phyloP scores from a whole-genome alignment of 2,888 invertebrate genomes.

The Acholoe squamosa region DNA sequence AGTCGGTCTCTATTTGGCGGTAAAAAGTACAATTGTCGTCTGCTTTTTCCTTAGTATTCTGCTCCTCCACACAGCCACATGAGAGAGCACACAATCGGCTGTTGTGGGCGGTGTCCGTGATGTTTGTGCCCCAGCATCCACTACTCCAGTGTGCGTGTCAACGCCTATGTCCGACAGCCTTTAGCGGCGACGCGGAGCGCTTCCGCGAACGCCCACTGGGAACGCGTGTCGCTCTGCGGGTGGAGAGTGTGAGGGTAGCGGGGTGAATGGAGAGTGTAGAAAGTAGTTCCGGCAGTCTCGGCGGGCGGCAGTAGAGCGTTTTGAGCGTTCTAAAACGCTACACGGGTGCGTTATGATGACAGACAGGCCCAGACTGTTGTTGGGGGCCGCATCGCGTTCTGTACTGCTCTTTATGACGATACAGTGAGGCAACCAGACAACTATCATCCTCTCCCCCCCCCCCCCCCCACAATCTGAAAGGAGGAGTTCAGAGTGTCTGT shows the following conservation, averaged over 20 bases:
- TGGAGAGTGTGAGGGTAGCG: neutral
- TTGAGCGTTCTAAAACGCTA: conserved; percentile 1
- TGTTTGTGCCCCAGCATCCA: neutral
- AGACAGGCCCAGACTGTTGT: conserved; percentile 37
- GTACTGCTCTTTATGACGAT: neutral
- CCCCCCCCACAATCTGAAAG: neutral
- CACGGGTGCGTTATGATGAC: conserved; percentile 52
- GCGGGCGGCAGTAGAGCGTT: neutral
- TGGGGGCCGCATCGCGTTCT: neutral
- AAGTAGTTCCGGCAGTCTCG: conserved; percentile 52
- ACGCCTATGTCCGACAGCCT: neutral
- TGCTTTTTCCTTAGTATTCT: neutral
- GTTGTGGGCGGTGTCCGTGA: neutral
- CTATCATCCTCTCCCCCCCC: neutral
- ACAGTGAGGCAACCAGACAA: neutral
- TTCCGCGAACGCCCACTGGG: conserved; percentile 19
- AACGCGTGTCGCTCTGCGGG: neutral
- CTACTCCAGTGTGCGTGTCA: conserved; percentile 13
- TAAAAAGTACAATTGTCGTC: neutral
- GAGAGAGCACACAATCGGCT: neutral
- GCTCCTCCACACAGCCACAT: neutral
- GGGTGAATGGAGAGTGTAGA: conserved; percentile 1
- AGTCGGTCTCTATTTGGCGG: neutral
- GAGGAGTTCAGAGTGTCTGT: neutral
- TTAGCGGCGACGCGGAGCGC: neutral